Percentiles rank a stretch among this genome's conserved stretches.
Evolutionary conservation across 2,797 vertebrate genomes (phyloP).

Genomic region (Lepidocolaptes lacrymiger): DNA sequence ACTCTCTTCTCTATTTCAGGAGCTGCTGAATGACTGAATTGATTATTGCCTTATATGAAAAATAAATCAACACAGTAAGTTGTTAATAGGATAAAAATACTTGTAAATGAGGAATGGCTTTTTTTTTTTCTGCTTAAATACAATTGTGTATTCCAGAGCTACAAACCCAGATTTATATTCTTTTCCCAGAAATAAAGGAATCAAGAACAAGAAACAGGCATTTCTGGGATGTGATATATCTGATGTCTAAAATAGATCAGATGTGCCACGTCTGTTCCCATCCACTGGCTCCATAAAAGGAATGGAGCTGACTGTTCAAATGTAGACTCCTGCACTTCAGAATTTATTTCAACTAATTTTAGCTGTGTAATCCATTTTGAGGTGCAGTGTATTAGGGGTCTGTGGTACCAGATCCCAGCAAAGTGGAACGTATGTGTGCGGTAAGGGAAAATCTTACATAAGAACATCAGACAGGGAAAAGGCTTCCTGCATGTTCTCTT

Average conservation of each 20-base stretch:
- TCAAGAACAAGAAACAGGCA: not conserved
- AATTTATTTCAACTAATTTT: conserved; percentile 19
- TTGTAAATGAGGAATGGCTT: not conserved
- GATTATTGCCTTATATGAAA: not conserved
- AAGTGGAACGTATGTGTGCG: not conserved
- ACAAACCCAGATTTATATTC: not conserved
- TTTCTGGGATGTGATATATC: not conserved
- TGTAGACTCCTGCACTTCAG: not conserved
- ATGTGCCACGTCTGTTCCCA: not conserved
- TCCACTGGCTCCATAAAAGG: not conserved
- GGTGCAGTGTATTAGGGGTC: not conserved
- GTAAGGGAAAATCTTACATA: not conserved
- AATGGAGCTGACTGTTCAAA: not conserved
- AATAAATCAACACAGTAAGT: not conserved
- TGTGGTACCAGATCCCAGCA: not conserved
- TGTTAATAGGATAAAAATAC: not conserved
- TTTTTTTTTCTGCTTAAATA: not conserved
- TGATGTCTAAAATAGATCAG: conserved; percentile 24
- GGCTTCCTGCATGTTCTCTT: not conserved
- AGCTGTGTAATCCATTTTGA: not conserved
- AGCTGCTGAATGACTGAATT: not conserved
- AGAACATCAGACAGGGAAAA: not conserved
- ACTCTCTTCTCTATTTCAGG: not conserved
- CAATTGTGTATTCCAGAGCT: not conserved
- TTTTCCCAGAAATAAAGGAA: not conserved